Evolutionary conservation across 1,140 invertebrate genomes (phyloP).

Genomic region (Leptopilina clavipes): DNA sequence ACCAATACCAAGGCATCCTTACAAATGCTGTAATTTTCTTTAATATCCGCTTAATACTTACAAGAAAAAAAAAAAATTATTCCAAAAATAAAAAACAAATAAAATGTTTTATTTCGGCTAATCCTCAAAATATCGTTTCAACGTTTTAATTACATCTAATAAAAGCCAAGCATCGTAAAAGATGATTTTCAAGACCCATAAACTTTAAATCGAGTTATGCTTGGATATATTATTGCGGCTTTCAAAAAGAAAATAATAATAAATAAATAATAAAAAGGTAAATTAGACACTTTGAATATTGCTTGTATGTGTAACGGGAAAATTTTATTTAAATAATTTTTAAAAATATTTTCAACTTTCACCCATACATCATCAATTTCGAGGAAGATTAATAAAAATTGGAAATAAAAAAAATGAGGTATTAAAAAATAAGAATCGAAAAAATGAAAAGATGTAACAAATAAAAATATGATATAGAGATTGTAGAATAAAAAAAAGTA

Average conservation of each 20-base stretch:
- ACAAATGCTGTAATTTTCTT: conserved; percentile 29
- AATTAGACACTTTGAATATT: not conserved
- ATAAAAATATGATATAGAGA: no score
- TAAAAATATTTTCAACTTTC: no score
- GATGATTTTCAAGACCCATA: not conserved
- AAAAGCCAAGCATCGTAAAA: not conserved
- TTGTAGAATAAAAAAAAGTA: no score
- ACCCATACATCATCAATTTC: no score
- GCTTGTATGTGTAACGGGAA: no score
- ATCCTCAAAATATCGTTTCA: not conserved
- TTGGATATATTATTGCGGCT: conserved; percentile 3
- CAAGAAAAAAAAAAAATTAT: not conserved
- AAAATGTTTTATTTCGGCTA: conserved; percentile 3
- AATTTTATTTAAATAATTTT: no score
- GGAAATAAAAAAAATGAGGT: no score
- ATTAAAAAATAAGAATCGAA: no score
- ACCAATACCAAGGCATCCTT: conserved; percentile 30
- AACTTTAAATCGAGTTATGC: conserved; percentile 7
- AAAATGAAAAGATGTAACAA: no score
- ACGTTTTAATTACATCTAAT: not conserved
- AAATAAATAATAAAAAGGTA: not conserved
- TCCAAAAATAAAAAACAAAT: not conserved
- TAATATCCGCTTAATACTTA: conserved; percentile 1
- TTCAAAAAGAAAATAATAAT: not conserved
- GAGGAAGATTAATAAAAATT: no score